Conservation (phyloP, 2,113 vertebrate genomes). For the Danionella cerebrum region DNA sequence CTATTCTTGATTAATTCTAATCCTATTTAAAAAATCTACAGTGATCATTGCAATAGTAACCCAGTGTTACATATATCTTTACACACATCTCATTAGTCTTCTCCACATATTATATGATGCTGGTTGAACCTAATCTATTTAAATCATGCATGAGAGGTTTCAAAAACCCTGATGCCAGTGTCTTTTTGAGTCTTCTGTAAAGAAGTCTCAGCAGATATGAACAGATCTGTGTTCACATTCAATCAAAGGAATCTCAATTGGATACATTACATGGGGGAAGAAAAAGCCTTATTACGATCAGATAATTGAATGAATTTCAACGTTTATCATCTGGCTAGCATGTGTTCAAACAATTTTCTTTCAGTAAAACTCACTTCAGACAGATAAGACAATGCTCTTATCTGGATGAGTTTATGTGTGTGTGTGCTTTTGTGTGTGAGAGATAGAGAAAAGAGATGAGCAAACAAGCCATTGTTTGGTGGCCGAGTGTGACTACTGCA, state of each 20-base stretch:
- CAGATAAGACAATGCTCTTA: neutral
- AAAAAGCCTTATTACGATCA: conserved; percentile 34
- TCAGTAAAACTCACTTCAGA: neutral
- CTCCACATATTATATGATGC: no score
- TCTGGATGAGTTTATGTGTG: neutral
- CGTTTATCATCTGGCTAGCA: conserved; percentile 19
- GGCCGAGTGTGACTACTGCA: no score
- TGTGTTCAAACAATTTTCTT: conserved; percentile 18
- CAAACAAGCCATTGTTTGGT: no score
- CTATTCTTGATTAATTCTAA: no score
- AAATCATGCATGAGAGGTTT: conserved; percentile 60
- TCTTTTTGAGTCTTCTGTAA: conserved; percentile 31
- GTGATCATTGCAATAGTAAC: no score
- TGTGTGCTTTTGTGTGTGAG: no score
- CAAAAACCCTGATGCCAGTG: conserved; percentile 31
- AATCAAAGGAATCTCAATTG: conserved; percentile 13
- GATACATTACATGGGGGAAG: conserved; percentile 34
- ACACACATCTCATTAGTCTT: no score
- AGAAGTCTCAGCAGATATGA: conserved; percentile 23
- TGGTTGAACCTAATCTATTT: no score
- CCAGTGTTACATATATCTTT: no score
- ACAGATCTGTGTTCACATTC: conserved; percentile 28
- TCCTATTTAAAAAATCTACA: no score
- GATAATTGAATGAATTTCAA: conserved; percentile 43
- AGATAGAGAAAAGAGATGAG: neutral